These are phyloP conservation scores for Pipra filicauda DNA, from an alignment of 2,113 vertebrate genomes.

Conservation along the genomic window DNA sequence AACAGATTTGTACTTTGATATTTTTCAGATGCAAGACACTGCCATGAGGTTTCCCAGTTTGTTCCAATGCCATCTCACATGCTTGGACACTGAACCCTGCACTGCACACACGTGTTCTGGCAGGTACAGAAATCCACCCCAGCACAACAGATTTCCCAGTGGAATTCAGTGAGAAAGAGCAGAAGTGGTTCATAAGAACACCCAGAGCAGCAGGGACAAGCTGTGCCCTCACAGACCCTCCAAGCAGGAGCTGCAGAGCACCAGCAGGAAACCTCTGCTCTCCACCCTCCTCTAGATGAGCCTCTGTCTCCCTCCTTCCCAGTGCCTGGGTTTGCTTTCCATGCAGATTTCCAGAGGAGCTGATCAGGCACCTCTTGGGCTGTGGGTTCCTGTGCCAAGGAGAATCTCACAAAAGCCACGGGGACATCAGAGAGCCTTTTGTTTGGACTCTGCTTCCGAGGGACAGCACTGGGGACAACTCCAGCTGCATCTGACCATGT, in stretches of 20 bases:
- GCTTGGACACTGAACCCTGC: neutral
- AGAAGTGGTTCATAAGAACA: neutral
- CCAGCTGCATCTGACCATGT: neutral
- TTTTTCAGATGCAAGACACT: neutral
- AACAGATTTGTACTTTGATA: neutral
- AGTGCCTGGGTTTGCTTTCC: neutral
- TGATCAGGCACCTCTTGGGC: neutral
- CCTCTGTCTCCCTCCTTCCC: neutral
- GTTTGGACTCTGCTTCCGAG: neutral
- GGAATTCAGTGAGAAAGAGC: neutral
- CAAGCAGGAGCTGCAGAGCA: neutral
- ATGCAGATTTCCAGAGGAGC: neutral
- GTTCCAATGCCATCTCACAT: fast-evolving
- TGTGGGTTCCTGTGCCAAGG: neutral
- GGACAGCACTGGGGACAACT: neutral
- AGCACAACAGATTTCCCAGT: neutral
- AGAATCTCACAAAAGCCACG: neutral
- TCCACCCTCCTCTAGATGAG: neutral
- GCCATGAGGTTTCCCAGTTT: neutral
- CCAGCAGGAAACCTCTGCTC: neutral
- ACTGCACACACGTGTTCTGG: fast-evolving
- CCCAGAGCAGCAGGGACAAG: neutral
- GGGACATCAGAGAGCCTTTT: neutral
- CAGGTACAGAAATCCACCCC: neutral
- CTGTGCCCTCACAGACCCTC: neutral